Percentiles rank a stretch among this genome's conserved stretches.
Conservation (phyloP, 2,113 vertebrate species). For the Dromas ardeola region DNA sequence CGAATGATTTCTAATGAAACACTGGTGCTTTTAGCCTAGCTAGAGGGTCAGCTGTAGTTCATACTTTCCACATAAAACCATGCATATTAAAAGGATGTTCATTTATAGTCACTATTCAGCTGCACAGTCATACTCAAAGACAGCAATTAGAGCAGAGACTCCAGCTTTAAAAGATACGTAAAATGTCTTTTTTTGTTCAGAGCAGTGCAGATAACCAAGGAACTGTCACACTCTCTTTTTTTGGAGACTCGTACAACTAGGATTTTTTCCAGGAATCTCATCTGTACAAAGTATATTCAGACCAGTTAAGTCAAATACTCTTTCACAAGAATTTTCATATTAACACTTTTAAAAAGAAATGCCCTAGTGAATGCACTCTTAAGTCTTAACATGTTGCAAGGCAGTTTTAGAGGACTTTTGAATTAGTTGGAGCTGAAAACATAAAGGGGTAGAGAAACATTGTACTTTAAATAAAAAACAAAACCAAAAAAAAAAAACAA, state of each 20-base stretch:
- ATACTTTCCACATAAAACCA: background rate
- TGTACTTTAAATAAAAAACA: background rate
- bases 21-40: background rate
- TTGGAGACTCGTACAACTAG: background rate
- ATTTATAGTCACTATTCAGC: background rate
- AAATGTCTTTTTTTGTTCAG: background rate
- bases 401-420: background rate
- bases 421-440: background rate
- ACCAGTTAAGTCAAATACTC: background rate
- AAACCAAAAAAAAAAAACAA: too few species aligned
- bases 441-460: accelerated
- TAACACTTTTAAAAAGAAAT: background rate
- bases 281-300: background rate
- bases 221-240: background rate
- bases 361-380: background rate
- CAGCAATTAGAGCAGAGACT: background rate
- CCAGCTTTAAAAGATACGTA: background rate
- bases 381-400: background rate
- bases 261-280: conserved; percentile 15
- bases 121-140: background rate
- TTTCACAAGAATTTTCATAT: background rate
- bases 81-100: background rate
- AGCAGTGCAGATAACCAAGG: background rate
- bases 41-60: background rate
- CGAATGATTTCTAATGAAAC: accelerated